phyloP scores from a whole-genome alignment of 2,888 invertebrate genomes.

The Ormyrus thymus region DNA sequence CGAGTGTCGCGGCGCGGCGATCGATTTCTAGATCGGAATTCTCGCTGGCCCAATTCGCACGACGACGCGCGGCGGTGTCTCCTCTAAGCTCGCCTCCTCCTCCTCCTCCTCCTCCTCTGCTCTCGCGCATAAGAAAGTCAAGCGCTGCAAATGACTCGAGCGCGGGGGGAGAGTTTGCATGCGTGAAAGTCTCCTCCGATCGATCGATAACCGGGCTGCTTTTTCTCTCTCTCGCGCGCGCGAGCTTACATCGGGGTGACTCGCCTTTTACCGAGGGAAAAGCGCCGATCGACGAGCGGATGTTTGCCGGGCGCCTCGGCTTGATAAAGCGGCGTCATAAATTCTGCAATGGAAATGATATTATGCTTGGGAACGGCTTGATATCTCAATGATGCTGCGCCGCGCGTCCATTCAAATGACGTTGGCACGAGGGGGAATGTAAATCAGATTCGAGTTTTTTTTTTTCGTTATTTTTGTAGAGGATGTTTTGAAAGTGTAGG shows the following conservation, averaged over 20 bases:
- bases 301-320: neutral
- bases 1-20: conserved; percentile 28
- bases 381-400: too few relatives aligned
- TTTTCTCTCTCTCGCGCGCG: conserved; percentile 23
- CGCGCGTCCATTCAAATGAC: too few relatives aligned
- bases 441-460: too few relatives aligned
- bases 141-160: neutral
- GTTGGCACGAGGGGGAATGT: too few relatives aligned
- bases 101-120: neutral
- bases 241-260: conserved; percentile 3
- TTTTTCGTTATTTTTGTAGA: too few relatives aligned
- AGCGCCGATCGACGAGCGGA: neutral
- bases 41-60: conserved; percentile 49
- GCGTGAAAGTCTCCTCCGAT: conserved; percentile 29
- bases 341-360: too few relatives aligned
- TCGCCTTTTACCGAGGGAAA: neutral
- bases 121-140: conserved; percentile 23
- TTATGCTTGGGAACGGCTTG: too few relatives aligned
- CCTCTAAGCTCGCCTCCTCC: too few relatives aligned
- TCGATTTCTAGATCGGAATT: conserved; percentile 55
- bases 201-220: conserved; percentile 21
- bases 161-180: neutral
- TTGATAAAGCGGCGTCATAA: neutral
- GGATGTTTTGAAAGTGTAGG: too few relatives aligned
- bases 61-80: neutral